These are phyloP conservation scores for Mesocricetus auratus DNA, from an alignment of 2,113 vertebrate genomes.

Conservation along the genomic window DNA sequence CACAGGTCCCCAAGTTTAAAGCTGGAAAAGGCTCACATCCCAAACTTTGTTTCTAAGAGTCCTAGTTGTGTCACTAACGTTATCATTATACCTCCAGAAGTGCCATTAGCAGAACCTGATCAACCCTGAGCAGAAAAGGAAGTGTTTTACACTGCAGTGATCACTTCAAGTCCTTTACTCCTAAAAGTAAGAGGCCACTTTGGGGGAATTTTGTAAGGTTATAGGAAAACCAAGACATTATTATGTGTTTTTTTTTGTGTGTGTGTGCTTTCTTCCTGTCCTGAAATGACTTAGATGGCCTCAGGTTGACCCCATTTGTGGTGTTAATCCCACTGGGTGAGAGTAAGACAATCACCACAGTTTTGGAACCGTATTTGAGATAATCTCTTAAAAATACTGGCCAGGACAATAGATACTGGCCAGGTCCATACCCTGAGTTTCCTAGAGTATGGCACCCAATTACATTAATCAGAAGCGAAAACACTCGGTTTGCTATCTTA, in stretches of 20 bases:
- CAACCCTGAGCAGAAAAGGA: constrained; percentile 14
- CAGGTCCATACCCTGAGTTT: not conserved
- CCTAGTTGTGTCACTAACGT: not conserved
- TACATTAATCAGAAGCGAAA: not conserved
- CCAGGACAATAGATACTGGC: not conserved
- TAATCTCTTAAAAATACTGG: not conserved
- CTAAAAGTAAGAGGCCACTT: not conserved
- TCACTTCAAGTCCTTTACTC: not conserved
- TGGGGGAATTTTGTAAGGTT: not conserved
- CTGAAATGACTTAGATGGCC: not conserved
- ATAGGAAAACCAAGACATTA: not conserved
- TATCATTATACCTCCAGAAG: not conserved
- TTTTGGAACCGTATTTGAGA: not conserved
- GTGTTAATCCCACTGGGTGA: not conserved
- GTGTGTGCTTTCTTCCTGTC: not conserved
- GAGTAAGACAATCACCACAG: not conserved
- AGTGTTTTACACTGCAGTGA: not conserved
- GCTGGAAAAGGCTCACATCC: constrained; percentile 44
- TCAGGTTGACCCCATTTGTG: not conserved
- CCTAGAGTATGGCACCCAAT: not conserved
- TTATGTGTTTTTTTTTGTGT: not conserved
- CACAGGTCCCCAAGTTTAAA: constrained; percentile 71
- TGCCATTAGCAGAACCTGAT: constrained; percentile 29
- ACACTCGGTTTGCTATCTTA: too few species aligned
- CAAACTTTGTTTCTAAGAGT: not conserved